Percentiles rank a stretch among this genome's conserved stretches.
phyloP scores from a whole-genome alignment of 2,113 vertebrate species.

The Toxotes chatareus region DNA sequence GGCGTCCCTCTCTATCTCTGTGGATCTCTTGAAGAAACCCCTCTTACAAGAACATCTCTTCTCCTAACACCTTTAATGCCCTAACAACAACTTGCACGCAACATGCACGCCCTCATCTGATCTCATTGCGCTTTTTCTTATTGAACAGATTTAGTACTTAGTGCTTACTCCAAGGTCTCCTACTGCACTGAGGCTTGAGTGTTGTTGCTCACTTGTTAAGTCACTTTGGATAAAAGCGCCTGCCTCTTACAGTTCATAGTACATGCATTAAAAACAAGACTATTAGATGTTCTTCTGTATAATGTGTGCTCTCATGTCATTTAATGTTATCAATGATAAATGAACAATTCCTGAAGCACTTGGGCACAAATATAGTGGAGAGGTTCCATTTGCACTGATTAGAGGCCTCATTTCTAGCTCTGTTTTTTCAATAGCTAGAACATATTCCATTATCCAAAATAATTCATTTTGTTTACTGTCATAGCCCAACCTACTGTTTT shows the following conservation, averaged over 20 bases:
- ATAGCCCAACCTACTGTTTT: neutral
- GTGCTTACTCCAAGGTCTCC: too few species aligned
- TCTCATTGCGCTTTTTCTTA: too few species aligned
- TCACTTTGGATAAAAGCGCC: too few species aligned
- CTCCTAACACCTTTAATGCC: too few species aligned
- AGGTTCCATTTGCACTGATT: slow-evolving; percentile 9
- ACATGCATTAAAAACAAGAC: neutral
- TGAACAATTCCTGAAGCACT: neutral
- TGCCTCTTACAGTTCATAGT: neutral
- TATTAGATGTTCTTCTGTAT: neutral
- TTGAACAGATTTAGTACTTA: too few species aligned
- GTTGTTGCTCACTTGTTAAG: too few species aligned
- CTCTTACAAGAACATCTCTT: too few species aligned
- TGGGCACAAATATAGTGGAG: neutral
- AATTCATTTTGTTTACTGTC: slow-evolving; percentile 14
- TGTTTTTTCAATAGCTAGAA: slow-evolving; percentile 23
- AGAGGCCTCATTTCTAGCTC: neutral
- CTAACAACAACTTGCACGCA: too few species aligned
- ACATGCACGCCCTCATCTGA: too few species aligned
- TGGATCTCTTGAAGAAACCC: too few species aligned
- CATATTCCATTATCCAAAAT: neutral
- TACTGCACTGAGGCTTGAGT: too few species aligned
- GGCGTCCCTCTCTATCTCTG: too few species aligned
- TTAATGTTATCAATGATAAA: neutral
- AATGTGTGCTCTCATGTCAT: neutral